phyloP scores from a whole-genome alignment of 2,797 vertebrate species.

The Xerus rutilus region DNA sequence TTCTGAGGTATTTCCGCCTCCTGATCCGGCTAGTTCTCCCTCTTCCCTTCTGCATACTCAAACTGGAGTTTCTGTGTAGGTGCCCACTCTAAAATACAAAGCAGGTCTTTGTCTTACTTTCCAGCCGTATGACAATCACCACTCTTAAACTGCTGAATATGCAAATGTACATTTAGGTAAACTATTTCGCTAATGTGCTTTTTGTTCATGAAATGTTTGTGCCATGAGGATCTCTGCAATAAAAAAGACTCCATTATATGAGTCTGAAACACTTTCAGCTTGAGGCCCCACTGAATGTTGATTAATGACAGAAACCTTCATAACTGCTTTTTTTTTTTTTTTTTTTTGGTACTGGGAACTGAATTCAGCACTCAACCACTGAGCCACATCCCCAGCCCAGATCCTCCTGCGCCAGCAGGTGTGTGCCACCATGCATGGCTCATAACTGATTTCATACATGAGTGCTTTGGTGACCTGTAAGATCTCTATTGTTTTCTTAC shows the following conservation, averaged over 20 bases:
- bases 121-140: neutral
- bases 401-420: too few relatives aligned
- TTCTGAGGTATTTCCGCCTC: constrained; percentile 73
- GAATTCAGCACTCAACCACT: too few relatives aligned
- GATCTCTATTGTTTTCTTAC: neutral
- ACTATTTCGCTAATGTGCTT: neutral
- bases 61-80: neutral
- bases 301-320: neutral
- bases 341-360: too few relatives aligned
- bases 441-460: neutral
- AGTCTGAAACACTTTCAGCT: neutral
- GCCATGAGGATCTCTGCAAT: neutral
- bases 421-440: too few relatives aligned
- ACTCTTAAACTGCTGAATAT: neutral
- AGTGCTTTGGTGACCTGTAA: neutral
- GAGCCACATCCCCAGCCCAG: too few relatives aligned
- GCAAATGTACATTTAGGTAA: neutral
- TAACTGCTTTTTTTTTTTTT: too few relatives aligned
- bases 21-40: constrained; percentile 87
- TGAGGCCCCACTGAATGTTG: neutral
- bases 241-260: neutral
- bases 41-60: constrained; percentile 84
- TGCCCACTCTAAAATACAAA: neutral
- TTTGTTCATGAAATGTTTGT: neutral
- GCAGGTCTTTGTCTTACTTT: neutral